These are phyloP conservation scores for Bombus pascuorum DNA, from an alignment of 1,140 invertebrate genomes.

Conservation along the genomic window DNA sequence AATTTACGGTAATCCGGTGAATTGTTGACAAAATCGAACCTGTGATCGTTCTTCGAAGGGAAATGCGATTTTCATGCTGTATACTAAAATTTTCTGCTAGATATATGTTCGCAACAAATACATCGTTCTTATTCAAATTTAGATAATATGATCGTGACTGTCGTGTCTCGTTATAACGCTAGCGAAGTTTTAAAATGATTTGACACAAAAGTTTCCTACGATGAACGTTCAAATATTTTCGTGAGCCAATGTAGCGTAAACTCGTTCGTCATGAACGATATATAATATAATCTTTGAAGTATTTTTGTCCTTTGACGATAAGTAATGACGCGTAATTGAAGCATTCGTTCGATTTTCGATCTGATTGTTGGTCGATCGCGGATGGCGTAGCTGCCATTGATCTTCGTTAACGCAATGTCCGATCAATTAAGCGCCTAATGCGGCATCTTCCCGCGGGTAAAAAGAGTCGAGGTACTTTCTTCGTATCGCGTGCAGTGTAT, in stretches of 20 bases:
- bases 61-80: no score
- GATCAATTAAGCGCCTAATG: conserved; percentile 51
- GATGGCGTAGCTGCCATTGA: conserved; percentile 16
- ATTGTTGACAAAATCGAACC: background rate
- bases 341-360: conserved; percentile 7
- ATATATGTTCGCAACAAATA: no score
- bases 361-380: background rate
- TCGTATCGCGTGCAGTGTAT: conserved; percentile 48
- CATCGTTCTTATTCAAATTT: no score
- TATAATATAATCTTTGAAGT: background rate
- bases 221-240: no score
- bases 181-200: no score
- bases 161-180: no score
- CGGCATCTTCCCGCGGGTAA: conserved; percentile 16
- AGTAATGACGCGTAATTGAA: conserved; percentile 21
- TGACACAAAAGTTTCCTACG: no score
- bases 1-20: conserved; percentile 25
- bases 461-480: conserved; percentile 47
- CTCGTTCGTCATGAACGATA: no score
- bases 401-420: conserved; percentile 51
- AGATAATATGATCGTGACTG: no score
- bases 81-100: no score
- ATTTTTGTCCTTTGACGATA: background rate
- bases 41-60: background rate
- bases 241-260: no score